phyloP scores from a whole-genome alignment of 2,797 vertebrate genomes.

The Melanotaenia pygmaea region DNA sequence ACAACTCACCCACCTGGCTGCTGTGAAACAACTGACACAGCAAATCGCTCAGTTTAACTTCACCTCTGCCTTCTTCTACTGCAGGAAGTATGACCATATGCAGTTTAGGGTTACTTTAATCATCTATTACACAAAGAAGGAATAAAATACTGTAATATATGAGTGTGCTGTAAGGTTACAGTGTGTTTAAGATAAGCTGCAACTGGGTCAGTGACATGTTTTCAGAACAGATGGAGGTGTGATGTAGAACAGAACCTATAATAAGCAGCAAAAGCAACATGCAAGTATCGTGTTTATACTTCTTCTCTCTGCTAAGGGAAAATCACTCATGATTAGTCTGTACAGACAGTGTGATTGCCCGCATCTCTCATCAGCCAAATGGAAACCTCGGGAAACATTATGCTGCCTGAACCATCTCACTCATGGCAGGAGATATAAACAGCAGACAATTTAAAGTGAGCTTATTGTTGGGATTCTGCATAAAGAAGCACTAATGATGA shows the following conservation, averaged over 20 bases:
- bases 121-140: conserved; percentile 1
- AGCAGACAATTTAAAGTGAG: conserved; percentile 22
- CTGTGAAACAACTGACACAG: conserved; percentile 33
- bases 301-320: conserved; percentile 27
- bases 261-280: conserved; percentile 23
- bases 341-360: conserved; percentile 58
- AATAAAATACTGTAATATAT: conserved; percentile 17
- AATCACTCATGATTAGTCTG: conserved; percentile 61
- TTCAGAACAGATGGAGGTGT: conserved; percentile 17
- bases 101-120: conserved; percentile 2
- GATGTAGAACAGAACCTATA: conserved; percentile 14
- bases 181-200: conserved; percentile 5
- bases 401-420: conserved; percentile 31
- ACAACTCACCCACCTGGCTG: not conserved
- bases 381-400: conserved; percentile 68
- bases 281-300: conserved; percentile 35
- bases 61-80: conserved; percentile 14
- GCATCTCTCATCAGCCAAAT: conserved; percentile 62
- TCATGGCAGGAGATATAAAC: conserved; percentile 25
- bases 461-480: conserved; percentile 17
- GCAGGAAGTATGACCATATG: conserved; percentile 9
- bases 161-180: conserved; percentile 3
- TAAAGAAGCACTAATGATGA: conserved; percentile 6
- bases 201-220: not conserved
- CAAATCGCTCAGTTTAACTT: conserved; percentile 27